A percentile compares a stretch with the other conserved stretches of the same genome.
Conservation (phyloP, 1,140 invertebrate genomes). For the Zaprionus kolodkinae region DNA sequence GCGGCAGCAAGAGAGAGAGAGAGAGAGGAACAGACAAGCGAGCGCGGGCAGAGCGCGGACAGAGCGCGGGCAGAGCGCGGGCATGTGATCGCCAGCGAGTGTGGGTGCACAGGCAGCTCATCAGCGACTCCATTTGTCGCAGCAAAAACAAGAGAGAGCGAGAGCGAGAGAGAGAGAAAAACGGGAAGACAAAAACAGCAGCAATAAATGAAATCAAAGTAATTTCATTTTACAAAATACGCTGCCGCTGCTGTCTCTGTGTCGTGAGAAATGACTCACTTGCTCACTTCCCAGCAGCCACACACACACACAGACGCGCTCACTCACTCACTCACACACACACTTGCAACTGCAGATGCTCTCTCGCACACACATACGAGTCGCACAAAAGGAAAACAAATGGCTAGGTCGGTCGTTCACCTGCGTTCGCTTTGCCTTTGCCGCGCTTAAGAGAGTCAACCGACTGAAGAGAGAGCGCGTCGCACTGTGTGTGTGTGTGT, state of each 20-base stretch:
- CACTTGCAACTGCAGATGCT: slow-evolving; percentile 17
- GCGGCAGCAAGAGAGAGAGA: not conserved
- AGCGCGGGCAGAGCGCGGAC: too few relatives aligned
- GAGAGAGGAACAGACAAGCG: not conserved
- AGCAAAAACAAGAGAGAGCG: slow-evolving; percentile 1
- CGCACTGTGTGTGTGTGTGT: slow-evolving; percentile 5
- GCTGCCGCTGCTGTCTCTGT: slow-evolving; percentile 4
- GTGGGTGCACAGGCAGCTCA: slow-evolving; percentile 30
- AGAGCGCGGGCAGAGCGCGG: not conserved
- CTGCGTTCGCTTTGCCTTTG: slow-evolving; percentile 62
- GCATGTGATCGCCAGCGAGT: slow-evolving; percentile 8
- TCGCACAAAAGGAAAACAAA: slow-evolving; percentile 79
- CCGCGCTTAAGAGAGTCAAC: slow-evolving; percentile 32
- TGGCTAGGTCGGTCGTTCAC: slow-evolving; percentile 84
- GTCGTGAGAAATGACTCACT: slow-evolving; percentile 74
- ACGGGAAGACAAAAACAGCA: slow-evolving; percentile 34
- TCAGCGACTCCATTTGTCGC: slow-evolving; percentile 28
- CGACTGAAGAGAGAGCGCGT: slow-evolving; percentile 7
- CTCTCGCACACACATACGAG: slow-evolving; percentile 29
- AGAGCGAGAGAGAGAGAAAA: slow-evolving; percentile 18
- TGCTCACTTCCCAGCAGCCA: slow-evolving; percentile 58
- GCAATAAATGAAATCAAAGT: slow-evolving; percentile 71
- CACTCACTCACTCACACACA: slow-evolving; percentile 15
- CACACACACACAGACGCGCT: not conserved
- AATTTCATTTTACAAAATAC: slow-evolving; percentile 49